A percentile compares a stretch with the other conserved stretches of the same genome.
phyloP scores from a whole-genome alignment of 2,888 invertebrate species.

The Caenorhabditis angaria region DNA sequence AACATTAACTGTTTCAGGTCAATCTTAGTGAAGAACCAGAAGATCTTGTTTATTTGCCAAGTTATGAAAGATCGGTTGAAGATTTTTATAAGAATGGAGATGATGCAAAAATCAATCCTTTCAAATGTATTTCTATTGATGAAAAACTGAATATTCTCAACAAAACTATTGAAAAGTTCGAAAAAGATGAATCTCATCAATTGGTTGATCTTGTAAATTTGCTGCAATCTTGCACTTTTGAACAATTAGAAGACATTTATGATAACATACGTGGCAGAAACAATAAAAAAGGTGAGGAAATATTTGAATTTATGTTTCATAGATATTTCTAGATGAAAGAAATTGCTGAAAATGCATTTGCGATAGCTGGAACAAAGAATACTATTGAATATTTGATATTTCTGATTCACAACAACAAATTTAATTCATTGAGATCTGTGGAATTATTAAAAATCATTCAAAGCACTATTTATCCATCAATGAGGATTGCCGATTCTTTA shows the following conservation, averaged over 20 bases:
- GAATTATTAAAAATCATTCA: constrained; percentile 50
- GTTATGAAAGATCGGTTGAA: constrained; percentile 54
- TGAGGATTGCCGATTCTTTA: constrained; percentile 58
- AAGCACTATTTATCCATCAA: constrained; percentile 47
- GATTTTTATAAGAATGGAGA: constrained; percentile 64
- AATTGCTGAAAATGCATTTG: constrained; percentile 51
- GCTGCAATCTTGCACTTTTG: constrained; percentile 46
- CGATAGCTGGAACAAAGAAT: constrained; percentile 58
- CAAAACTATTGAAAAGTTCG: constrained; percentile 25
- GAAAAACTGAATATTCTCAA: constrained; percentile 41
- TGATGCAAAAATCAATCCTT: constrained; percentile 29
- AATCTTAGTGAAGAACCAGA: constrained; percentile 49
- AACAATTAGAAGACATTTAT: constrained; percentile 47
- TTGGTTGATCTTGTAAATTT: constrained; percentile 58
- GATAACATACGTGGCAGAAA: constrained; percentile 23
- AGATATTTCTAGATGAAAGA: constrained; percentile 34
- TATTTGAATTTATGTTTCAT: constrained; percentile 5
- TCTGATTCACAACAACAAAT: constrained; percentile 38
- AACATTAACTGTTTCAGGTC: constrained; percentile 13
- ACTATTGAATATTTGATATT: constrained; percentile 53
- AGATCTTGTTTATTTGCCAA: constrained; percentile 53
- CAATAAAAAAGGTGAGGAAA: constrained; percentile 30
- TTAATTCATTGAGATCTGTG: constrained; percentile 43
- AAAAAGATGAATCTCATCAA: constrained; percentile 42
- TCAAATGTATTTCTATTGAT: constrained; percentile 25